Percentiles rank a stretch among this genome's conserved stretches.
phyloP scores from a whole-genome alignment of 2,797 vertebrate species.

The Artibeus jamaicensis region DNA sequence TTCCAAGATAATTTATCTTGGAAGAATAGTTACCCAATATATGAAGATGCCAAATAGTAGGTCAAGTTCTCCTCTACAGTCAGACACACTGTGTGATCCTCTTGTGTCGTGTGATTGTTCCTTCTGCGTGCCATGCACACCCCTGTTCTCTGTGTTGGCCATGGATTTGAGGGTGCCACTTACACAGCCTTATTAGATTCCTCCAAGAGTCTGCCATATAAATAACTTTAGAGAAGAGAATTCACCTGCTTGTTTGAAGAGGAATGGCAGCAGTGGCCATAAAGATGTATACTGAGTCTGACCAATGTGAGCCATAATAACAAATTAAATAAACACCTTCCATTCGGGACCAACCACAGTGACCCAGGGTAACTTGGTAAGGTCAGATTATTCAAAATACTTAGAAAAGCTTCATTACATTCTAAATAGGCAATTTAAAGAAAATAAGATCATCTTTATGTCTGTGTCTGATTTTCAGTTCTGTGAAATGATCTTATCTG shows the following conservation, averaged over 20 bases:
- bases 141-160: background rate
- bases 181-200: background rate
- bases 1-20: background rate
- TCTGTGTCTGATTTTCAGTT: conserved; percentile 7
- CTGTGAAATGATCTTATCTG: background rate
- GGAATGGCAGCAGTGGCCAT: background rate
- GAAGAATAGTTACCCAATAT: conserved; percentile 8
- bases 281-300: background rate
- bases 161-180: background rate
- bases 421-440: conserved; percentile 24
- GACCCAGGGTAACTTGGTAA: conserved; percentile 5
- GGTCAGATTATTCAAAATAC: background rate
- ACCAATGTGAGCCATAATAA: background rate
- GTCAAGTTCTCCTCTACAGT: background rate
- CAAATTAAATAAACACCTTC: conserved; percentile 11
- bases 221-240: conserved; percentile 14
- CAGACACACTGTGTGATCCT: background rate
- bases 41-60: background rate
- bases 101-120: background rate
- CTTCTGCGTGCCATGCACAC: background rate
- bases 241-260: background rate
- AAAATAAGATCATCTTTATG: conserved; percentile 47
- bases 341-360: background rate
- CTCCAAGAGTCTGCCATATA: background rate
- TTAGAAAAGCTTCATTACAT: conserved; percentile 38